Base-by-base conservation (phyloP, 1,140 invertebrate species). In the Muscidifurax raptorellus region DNA sequence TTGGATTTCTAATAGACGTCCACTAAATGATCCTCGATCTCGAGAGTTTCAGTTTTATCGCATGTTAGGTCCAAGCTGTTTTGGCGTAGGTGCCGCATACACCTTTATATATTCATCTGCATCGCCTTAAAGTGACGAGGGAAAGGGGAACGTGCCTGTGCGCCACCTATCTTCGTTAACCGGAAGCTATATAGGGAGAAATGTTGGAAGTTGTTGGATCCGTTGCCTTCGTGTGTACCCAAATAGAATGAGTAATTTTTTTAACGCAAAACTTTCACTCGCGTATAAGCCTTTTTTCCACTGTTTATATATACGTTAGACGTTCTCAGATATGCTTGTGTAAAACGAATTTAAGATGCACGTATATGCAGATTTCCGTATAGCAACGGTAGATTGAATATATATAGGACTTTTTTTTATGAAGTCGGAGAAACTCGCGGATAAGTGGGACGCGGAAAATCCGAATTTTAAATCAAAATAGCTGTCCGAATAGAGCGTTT, bases 381-480 rank as follows among this genome's bases (percentile, higher is more conserved):
- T 10, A 40, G 36, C n/a, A n/a, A n/a, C n/a, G n/a, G n/a, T n/a
- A 40, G 36, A 40, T 40, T 40, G 36, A 9, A 40, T 40, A n/a
- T n/a, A n/a, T n/a, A n/a, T n/a, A 40, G 0, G 7, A 40, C 7
- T 40, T 40, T 40, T 40, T 40, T 40, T 10, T 2, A 59, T 6
- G 22, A 64, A 66, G 28, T 18, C 25, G 18, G 28, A 66, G 28
- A 59, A 78, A 78, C 28, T 66, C 52, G 52, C 18, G 2, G 25
- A 7, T 22, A 36, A 66, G 52, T 66, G 32, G 28, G 13, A 25
- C 28, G 28, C n/a, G n/a, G n/a, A 2, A 32, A 10, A 36, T 66
- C n/a, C 47, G n/a, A 78, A 66, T 64, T 78, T 64, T 7, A 36
- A 78, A 66, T 66, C 12, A 66, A 78, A 32, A n/a, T n/a, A 78